Evolutionary conservation across 2,113 vertebrate species (phyloP).

Genomic region (Aegithalos caudatus): DNA sequence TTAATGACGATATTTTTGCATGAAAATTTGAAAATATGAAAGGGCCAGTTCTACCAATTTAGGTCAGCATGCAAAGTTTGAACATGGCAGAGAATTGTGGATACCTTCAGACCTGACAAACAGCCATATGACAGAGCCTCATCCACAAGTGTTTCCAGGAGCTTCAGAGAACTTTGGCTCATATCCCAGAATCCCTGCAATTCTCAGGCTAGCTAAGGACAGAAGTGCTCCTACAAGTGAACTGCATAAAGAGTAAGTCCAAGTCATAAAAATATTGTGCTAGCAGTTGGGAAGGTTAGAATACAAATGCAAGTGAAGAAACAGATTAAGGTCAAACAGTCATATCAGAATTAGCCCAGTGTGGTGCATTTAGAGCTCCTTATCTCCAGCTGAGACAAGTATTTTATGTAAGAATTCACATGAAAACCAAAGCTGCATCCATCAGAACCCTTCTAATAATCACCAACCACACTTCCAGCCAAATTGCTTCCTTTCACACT

Average conservation of each 20-base stretch:
- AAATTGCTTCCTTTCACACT: not conserved
- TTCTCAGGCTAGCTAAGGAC: slow-evolving; percentile 30
- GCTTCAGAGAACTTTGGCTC: not conserved
- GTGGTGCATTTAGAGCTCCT: not conserved
- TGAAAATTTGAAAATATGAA: not conserved
- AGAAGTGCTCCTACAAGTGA: not conserved
- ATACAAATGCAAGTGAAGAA: not conserved
- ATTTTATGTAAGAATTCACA: not conserved
- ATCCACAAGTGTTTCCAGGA: not conserved
- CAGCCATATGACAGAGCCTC: not conserved
- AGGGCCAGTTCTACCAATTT: not conserved
- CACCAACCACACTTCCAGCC: not conserved
- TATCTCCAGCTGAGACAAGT: not conserved
- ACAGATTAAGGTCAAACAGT: not conserved
- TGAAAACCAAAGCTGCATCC: not conserved
- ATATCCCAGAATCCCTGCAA: not conserved
- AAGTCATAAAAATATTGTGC: slow-evolving; percentile 26
- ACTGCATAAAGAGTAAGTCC: not conserved
- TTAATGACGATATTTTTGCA: not conserved
- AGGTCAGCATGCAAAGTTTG: not conserved
- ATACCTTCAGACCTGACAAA: not conserved
- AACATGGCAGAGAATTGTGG: not conserved
- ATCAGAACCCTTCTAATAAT: not conserved
- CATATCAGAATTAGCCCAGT: not conserved
- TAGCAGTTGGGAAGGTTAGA: not conserved